phyloP scores from a whole-genome alignment of 2,888 invertebrate genomes.

The Molanna angustata region DNA sequence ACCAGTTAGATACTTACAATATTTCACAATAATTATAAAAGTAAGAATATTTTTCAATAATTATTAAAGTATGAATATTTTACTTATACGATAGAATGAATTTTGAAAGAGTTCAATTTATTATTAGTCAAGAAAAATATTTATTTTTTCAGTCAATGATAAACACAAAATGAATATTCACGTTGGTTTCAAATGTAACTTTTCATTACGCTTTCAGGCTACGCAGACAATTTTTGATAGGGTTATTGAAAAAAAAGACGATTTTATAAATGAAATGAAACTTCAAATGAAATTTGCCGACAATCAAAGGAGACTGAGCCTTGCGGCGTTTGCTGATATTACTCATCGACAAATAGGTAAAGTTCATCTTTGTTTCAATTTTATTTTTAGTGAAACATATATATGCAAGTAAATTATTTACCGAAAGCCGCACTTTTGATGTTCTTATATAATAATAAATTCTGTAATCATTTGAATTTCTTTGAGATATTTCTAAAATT shows the following conservation, averaged over 20 bases:
- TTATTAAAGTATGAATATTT: too few relatives aligned
- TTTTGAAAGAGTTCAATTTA: not conserved
- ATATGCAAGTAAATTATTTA: too few relatives aligned
- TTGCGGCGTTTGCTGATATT: slow-evolving; percentile 10
- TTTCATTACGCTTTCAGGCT: not conserved
- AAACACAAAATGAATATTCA: too few relatives aligned
- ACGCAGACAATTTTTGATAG: slow-evolving; percentile 14
- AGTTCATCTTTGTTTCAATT: not conserved
- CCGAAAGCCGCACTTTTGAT: too few relatives aligned
- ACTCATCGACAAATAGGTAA: not conserved
- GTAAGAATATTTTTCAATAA: too few relatives aligned
- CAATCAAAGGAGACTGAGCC: slow-evolving; percentile 17
- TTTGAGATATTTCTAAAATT: too few relatives aligned
- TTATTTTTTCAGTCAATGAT: too few relatives aligned
- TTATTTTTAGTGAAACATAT: not conserved
- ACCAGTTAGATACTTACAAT: too few relatives aligned
- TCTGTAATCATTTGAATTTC: too few relatives aligned
- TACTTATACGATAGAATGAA: too few relatives aligned
- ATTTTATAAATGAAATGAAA: slow-evolving; percentile 12
- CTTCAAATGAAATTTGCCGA: slow-evolving; percentile 12
- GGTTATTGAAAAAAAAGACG: slow-evolving; percentile 21
- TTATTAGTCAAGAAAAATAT: not conserved
- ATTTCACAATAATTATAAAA: too few relatives aligned
- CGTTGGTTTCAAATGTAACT: not conserved
- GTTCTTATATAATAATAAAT: too few relatives aligned